These are phyloP conservation scores for Adelosebastes latens DNA, from an alignment of 2,797 vertebrate species.

Conservation along the genomic window DNA sequence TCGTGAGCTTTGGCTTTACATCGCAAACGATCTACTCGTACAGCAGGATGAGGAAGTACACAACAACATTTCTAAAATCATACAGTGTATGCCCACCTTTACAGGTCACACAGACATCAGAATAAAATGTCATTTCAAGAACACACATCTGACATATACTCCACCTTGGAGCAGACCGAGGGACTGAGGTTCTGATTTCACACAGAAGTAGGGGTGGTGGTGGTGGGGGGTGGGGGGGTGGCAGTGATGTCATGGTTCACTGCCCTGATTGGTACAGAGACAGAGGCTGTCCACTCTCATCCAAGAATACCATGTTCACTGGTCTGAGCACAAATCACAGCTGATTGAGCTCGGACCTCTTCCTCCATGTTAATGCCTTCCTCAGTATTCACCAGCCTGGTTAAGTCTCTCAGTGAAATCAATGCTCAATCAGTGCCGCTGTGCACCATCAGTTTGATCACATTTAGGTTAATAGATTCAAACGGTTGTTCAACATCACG, in stretches of 20 bases:
- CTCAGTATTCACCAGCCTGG: not conserved
- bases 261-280: slow-evolving; percentile 54
- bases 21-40: too few species aligned
- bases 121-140: not conserved
- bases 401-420: slow-evolving; percentile 23
- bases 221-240: not conserved
- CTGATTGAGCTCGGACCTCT: slow-evolving; percentile 16
- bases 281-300: slow-evolving; percentile 37
- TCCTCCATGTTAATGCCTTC: slow-evolving; percentile 6
- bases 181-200: not conserved
- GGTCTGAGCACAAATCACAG: slow-evolving; percentile 40
- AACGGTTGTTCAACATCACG: not conserved
- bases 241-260: slow-evolving; percentile 28
- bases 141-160: not conserved
- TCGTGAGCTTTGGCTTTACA: too few species aligned
- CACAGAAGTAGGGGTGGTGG: not conserved
- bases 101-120: too few species aligned
- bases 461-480: slow-evolving; percentile 17
- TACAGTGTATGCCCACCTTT: too few species aligned
- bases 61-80: too few species aligned
- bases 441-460: slow-evolving; percentile 12
- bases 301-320: slow-evolving; percentile 30
- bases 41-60: too few species aligned
- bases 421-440: slow-evolving; percentile 14
- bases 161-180: not conserved